A percentile compares a stretch with the other conserved stretches of the same genome.
Evolutionary conservation across 2,113 vertebrate species (phyloP).

Genomic region (Elachura formosa): DNA sequence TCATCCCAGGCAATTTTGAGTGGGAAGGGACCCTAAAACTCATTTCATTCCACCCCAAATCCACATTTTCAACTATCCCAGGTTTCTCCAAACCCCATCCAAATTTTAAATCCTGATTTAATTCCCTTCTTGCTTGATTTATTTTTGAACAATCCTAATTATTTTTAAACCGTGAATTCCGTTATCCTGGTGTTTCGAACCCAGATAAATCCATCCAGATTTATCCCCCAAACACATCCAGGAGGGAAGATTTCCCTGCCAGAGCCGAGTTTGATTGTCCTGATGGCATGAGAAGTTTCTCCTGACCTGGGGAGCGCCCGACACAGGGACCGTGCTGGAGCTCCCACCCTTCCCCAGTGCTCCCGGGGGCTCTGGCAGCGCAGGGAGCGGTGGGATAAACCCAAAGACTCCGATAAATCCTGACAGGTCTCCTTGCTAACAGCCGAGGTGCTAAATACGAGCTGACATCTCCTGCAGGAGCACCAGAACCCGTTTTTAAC

Average conservation of each 20-base stretch:
- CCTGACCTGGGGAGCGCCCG: neutral
- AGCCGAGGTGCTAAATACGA: neutral
- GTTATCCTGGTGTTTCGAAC: rapidly evolving
- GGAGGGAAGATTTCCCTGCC: neutral
- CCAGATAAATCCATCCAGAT: neutral
- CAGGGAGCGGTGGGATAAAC: neutral
- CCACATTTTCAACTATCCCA: neutral
- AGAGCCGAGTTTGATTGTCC: neutral
- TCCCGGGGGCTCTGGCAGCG: neutral
- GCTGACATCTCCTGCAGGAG: neutral
- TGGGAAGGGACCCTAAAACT: neutral
- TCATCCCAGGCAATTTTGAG: neutral
- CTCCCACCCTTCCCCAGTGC: neutral
- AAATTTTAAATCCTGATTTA: neutral
- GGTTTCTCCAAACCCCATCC: neutral
- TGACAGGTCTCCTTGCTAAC: neutral
- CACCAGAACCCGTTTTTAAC: neutral
- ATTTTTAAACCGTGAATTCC: neutral
- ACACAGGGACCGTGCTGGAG: rapidly evolving
- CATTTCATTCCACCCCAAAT: neutral
- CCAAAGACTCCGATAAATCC: neutral
- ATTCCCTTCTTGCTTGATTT: neutral
- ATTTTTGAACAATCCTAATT: neutral
- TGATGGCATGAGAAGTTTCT: neutral
- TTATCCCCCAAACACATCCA: rapidly evolving